phyloP scores from a whole-genome alignment of 23 tunicate species.

The Styela plicata region DNA sequence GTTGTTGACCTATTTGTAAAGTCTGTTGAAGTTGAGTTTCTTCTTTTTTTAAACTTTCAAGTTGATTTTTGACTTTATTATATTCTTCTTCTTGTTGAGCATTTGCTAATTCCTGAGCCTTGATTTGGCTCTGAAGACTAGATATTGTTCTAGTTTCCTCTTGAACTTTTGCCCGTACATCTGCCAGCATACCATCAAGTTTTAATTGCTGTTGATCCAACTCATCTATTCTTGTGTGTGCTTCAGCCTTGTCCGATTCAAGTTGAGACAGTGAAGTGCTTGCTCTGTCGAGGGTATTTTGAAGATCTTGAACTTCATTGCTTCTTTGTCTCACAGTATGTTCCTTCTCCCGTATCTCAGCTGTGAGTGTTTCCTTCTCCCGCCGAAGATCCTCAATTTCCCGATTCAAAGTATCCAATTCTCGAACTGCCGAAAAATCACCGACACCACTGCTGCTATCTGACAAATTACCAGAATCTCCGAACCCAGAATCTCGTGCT shows the following conservation, averaged over 20 bases:
- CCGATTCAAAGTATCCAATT: conserved; percentile 76
- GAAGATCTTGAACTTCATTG: conserved; percentile 86
- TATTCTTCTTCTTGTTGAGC: conserved; percentile 28
- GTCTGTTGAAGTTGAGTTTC: conserved; percentile 75
- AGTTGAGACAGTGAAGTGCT: conserved; percentile 72
- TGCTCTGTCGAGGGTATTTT: conserved; percentile 84
- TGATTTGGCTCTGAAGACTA: conserved; percentile 20
- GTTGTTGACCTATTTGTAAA: conserved; percentile 65
- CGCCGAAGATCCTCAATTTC: conserved; percentile 83
- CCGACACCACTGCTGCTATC: conserved; percentile 86
- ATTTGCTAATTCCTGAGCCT: conserved; percentile 10
- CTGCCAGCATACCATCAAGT: conserved; percentile 69
- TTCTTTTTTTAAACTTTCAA: conserved; percentile 57
- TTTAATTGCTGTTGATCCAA: conserved; percentile 72
- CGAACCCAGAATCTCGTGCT: conserved; percentile 70
- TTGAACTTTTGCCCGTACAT: conserved; percentile 68
- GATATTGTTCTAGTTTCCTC: conserved; percentile 46
- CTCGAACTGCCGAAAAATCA: conserved; percentile 68
- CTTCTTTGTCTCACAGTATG: conserved; percentile 28
- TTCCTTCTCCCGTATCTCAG: conserved; percentile 78
- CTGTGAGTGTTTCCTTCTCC: conserved; percentile 74
- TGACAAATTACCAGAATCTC: conserved; percentile 71
- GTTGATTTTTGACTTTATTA: conserved; percentile 1
- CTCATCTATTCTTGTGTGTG: conserved; percentile 79
- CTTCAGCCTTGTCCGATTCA: conserved; percentile 85